A percentile compares a stretch with the other conserved stretches of the same genome.
These are phyloP conservation scores for Distichodus sexfasciatus DNA, from an alignment of 2,797 vertebrate genomes.

Conservation along the genomic window DNA sequence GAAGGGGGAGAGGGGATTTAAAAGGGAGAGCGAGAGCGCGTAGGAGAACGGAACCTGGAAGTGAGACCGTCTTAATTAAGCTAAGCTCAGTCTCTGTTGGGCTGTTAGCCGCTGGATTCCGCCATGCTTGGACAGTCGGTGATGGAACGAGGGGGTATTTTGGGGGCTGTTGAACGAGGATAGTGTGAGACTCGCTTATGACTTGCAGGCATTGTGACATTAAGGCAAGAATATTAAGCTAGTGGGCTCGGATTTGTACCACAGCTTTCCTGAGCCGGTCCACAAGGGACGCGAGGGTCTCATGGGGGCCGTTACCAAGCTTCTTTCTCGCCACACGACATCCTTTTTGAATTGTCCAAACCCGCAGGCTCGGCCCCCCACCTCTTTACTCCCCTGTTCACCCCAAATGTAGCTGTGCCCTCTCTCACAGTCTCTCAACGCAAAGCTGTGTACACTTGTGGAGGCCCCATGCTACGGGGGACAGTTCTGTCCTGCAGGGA, in stretches of 20 bases:
- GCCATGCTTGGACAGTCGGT: constrained; percentile 47
- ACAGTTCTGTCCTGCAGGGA: constrained; percentile 46
- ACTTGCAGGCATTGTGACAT: constrained; percentile 49
- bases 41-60: constrained; percentile 33
- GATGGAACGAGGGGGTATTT: constrained; percentile 42
- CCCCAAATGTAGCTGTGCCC: constrained; percentile 23
- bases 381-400: constrained; percentile 23
- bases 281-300: constrained; percentile 43
- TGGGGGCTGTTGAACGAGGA: constrained; percentile 42
- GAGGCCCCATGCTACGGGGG: constrained; percentile 41
- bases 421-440: constrained; percentile 47
- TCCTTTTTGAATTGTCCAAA: constrained; percentile 46
- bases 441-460: constrained; percentile 34
- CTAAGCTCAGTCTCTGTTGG: constrained; percentile 45
- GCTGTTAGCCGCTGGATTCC: constrained; percentile 47
- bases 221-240: constrained; percentile 48
- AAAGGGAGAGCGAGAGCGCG: neutral
- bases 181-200: constrained; percentile 50
- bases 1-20: constrained; percentile 2
- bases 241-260: constrained; percentile 20
- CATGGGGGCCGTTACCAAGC: constrained; percentile 51
- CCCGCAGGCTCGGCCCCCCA: constrained; percentile 37
- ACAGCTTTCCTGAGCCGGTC: constrained; percentile 36
- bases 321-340: constrained; percentile 48
- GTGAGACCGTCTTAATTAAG: constrained; percentile 51